Evolutionary conservation across 2,113 vertebrate genomes (phyloP), one percentile per base, ranked within the genome.

Genomic region (Cochlearius cochlearius): DNA sequence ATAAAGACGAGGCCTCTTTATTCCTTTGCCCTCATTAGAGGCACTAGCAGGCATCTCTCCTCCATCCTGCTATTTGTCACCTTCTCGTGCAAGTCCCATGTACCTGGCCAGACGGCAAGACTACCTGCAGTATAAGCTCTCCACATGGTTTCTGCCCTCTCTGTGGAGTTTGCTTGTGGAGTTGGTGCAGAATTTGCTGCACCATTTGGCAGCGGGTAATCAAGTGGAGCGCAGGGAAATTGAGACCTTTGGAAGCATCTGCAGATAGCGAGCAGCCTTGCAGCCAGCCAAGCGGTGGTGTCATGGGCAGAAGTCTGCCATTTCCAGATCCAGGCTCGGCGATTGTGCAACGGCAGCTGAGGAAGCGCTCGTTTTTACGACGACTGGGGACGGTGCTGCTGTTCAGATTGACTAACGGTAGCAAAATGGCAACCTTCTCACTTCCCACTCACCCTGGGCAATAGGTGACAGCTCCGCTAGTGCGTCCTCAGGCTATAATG

Each of bases 171-270:
- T 86, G 53, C 41, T 68, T 89, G 63, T 53, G 52, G 67, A 87
- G 21, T 5, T 82, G 66, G 71, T 73, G 36, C 45, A 80, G 89
- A 72, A 69, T 49, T 84, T 50, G 38, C 53, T 23, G 62, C 3
- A 1, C 86, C 89, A 90, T 88, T 64, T 95, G 92, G 81, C 60
- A 72, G 43, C 3, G 7, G 12, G 64, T 45, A 73, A 87, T 78
- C 72, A 75, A 92, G 77, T 7, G 32, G 77, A 66, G 62, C 71
- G 20, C 18, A 16, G 72, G 79, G 71, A 90, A 83, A 90, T 29
- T 21, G 64, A 92, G 83, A 86, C 4, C 0, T 94, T 78, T 91
- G 95, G 84, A 96, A 88, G 86, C 72, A 80, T 91, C 79, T 95
- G 86, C 79, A 92, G 56, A 64, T 9, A 58, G 67, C 41, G 52